A percentile compares a stretch with the other conserved stretches of the same genome.
phyloP scores from a whole-genome alignment of 2,113 vertebrate genomes.

The Climacteris rufus region DNA sequence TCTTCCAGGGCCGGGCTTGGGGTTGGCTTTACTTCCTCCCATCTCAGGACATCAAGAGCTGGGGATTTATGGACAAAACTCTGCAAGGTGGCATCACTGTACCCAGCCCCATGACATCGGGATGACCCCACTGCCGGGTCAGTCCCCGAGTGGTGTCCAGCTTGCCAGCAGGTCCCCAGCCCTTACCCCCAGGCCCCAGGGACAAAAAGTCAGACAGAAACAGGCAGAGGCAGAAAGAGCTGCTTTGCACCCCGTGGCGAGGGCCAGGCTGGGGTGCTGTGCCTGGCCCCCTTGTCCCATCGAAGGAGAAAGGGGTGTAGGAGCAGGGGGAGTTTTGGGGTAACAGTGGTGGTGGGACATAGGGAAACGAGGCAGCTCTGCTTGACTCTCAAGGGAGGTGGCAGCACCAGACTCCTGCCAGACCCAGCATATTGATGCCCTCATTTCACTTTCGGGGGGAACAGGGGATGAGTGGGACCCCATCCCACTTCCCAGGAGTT shows the following conservation, averaged over 20 bases:
- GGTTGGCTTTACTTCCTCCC: neutral
- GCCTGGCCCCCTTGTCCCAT: neutral
- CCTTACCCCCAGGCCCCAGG: neutral
- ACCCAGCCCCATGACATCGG: fast-evolving
- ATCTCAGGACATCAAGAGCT: neutral
- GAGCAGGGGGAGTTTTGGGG: neutral
- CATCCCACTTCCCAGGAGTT: neutral
- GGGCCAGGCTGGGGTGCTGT: neutral
- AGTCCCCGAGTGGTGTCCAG: fast-evolving
- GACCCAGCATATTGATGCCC: neutral
- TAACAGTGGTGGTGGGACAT: neutral
- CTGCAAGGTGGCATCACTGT: neutral
- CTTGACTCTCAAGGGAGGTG: neutral
- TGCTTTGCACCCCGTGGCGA: fast-evolving
- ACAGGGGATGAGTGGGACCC: neutral
- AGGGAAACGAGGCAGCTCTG: neutral
- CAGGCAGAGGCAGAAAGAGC: neutral
- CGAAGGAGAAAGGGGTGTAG: fast-evolving
- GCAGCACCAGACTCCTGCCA: fast-evolving
- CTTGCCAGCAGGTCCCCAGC: neutral
- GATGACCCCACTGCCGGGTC: fast-evolving
- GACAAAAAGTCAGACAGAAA: neutral
- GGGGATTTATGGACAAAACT: neutral
- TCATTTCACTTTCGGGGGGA: neutral
- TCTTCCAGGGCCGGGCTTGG: neutral